These are phyloP conservation scores for Leptinotarsa peninsularis DNA, from an alignment of 2,888 invertebrate species.

Conservation along the genomic window DNA sequence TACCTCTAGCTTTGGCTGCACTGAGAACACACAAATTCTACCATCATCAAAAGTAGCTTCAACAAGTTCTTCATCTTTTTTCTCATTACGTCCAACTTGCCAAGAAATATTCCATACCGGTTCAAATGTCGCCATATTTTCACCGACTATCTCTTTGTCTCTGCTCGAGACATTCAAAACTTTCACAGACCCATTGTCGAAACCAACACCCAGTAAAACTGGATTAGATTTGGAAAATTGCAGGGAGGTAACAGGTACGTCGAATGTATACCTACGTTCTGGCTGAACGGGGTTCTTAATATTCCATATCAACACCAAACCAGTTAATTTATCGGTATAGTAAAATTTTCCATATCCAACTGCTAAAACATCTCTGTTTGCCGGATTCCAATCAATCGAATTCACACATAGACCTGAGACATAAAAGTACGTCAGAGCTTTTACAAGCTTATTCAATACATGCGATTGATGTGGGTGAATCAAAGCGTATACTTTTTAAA, in stretches of 20 bases:
- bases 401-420: constrained; percentile 70
- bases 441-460: neutral
- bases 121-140: constrained; percentile 53
- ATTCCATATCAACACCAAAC: constrained; percentile 82
- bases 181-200: constrained; percentile 78
- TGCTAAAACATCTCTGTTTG: constrained; percentile 79
- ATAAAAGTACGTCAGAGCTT: constrained; percentile 2
- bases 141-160: constrained; percentile 48
- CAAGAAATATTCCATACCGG: constrained; percentile 54
- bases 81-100: constrained; percentile 48
- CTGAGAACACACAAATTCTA: constrained; percentile 52
- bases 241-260: constrained; percentile 75
- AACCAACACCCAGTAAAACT: constrained; percentile 80
- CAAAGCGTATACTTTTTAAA: no score
- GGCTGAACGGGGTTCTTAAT: constrained; percentile 84
- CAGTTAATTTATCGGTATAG: constrained; percentile 70
- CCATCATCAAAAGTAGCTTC: constrained; percentile 71
- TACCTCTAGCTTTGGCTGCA: constrained; percentile 49
- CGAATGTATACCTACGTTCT: constrained; percentile 75
- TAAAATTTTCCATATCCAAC: constrained; percentile 80
- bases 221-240: constrained; percentile 78
- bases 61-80: constrained; percentile 66
- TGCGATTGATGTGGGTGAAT: no score
- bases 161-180: constrained; percentile 78
- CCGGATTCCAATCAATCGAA: constrained; percentile 75